phyloP scores from a whole-genome alignment of 2,888 invertebrate genomes.

The Lumbricus terrestris region DNA sequence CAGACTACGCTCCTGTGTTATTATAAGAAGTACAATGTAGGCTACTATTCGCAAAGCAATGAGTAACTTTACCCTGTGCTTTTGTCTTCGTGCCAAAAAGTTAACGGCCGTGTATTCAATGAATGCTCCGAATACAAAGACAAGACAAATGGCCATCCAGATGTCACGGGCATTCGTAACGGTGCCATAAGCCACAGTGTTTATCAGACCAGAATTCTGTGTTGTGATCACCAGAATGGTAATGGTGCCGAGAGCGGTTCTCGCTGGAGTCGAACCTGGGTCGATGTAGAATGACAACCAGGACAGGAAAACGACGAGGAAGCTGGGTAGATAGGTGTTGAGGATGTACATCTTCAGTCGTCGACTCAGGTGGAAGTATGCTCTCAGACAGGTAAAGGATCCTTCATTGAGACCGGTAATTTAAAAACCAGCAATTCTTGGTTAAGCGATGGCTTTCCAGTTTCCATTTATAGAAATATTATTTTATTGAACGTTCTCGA shows the following conservation, averaged over 20 bases:
- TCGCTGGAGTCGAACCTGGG: conserved; percentile 41
- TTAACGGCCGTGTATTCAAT: conserved; percentile 34
- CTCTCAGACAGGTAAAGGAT: conserved; percentile 37
- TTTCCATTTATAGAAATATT: not conserved
- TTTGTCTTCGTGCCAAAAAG: conserved; percentile 19
- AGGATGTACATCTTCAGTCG: conserved; percentile 39
- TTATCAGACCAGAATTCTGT: conserved; percentile 27
- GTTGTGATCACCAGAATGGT: conserved; percentile 40
- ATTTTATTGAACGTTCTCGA: too few relatives aligned
- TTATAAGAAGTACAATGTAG: too few relatives aligned
- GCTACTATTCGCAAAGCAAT: too few relatives aligned
- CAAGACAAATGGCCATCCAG: conserved; percentile 32
- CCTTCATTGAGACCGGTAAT: conserved; percentile 32
- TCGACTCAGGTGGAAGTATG: conserved; percentile 37
- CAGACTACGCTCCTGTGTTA: too few relatives aligned
- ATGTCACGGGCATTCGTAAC: conserved; percentile 28
- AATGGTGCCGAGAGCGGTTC: conserved; percentile 40
- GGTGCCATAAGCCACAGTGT: conserved; percentile 17
- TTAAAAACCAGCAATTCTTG: not conserved
- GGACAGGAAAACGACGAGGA: conserved; percentile 41
- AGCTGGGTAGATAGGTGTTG: conserved; percentile 39
- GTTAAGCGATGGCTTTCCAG: not conserved
- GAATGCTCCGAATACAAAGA: conserved; percentile 32
- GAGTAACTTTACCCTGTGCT: not conserved
- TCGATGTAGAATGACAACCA: conserved; percentile 45